Conservation (phyloP, 2,888 invertebrate species). For the Scaeva pyrastri region DNA sequence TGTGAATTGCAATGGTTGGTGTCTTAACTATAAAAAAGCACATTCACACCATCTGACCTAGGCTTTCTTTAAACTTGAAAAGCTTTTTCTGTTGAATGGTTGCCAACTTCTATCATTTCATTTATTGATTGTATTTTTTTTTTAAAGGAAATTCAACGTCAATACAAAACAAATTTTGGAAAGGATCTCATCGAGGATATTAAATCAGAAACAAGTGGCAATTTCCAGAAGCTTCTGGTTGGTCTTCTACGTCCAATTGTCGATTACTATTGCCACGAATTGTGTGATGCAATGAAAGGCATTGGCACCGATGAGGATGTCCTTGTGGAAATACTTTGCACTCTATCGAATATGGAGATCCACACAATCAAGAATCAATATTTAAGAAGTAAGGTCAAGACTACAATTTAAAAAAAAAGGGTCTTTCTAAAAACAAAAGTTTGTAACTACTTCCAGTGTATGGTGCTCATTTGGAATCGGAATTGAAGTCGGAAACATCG, state of each 20-base stretch:
- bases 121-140: constrained; percentile 17
- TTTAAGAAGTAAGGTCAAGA: constrained; percentile 87
- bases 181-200: constrained; percentile 92
- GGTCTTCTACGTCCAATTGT: constrained; percentile 94
- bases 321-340: constrained; percentile 94
- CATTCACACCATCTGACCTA: not conserved
- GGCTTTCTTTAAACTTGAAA: not conserved
- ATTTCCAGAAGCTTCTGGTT: constrained; percentile 92
- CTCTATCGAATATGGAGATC: constrained; percentile 93
- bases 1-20: constrained; percentile 47
- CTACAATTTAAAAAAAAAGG: too few relatives aligned
- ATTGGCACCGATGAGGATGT: constrained; percentile 93
- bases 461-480: constrained; percentile 91
- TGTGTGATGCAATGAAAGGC: constrained; percentile 93
- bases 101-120: not conserved
- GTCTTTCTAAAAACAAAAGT: not conserved
- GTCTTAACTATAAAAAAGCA: constrained; percentile 5
- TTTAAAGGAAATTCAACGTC: constrained; percentile 82
- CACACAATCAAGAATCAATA: constrained; percentile 91
- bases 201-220: constrained; percentile 94
- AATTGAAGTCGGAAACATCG: constrained; percentile 94
- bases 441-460: constrained; percentile 86
- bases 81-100: constrained; percentile 7
- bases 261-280: constrained; percentile 91
- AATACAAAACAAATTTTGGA: constrained; percentile 83